Base-by-base conservation (phyloP, 2,797 vertebrate species). In the Bradypus variegatus region DNA sequence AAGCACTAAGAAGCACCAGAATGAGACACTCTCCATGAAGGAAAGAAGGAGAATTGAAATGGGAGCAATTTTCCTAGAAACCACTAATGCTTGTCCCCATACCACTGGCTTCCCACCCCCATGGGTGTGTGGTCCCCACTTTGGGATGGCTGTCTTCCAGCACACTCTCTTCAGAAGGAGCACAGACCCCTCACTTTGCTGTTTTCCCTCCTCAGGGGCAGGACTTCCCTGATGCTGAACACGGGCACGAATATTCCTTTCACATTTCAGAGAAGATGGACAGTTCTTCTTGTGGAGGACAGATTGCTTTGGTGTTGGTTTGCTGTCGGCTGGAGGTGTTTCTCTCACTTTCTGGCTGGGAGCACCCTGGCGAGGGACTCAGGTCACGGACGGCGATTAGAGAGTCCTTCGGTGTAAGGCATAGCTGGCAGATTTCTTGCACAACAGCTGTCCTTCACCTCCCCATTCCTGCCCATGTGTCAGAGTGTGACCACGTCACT, bases 141-240 rank as follows among this genome's bases (percentile, higher is more conserved):
- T 41, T 12, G 50, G 50, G 25, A 10, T 27, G 3, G 0, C 77
- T 7, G 21, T 1, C 13, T 1, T 8, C 5, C 6, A 12, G 14
- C 11, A 77, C 0, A 8, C 36, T 73, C 23, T 9, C 19, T 92
- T 50, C 45, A 64, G 67, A 65, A 60, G 11, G 16, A 2, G 16
- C 0, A 1, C 58, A 23, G 19, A 18, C 14, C 19, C 67, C 45
- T 25, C 33, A 25, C n/a, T 15, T n/a, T 38, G 33, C 53, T 21
- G 1, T 21, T 5, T 48, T 60, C n/a, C 31, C 48, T 15, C 73
- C 50, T 50, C 31, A 25, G 2, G 10, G 58, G 31, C 12, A 23
- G 60, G 25, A 15, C 4, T 67, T 48, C 0, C 0, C 48, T 21
- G 60, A 31, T 60, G 48, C 60, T 45, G 38, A 41, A 65, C 55